These are phyloP conservation scores for Philereme vetulata DNA, from an alignment of 2,888 invertebrate species.

Conservation along the genomic window DNA sequence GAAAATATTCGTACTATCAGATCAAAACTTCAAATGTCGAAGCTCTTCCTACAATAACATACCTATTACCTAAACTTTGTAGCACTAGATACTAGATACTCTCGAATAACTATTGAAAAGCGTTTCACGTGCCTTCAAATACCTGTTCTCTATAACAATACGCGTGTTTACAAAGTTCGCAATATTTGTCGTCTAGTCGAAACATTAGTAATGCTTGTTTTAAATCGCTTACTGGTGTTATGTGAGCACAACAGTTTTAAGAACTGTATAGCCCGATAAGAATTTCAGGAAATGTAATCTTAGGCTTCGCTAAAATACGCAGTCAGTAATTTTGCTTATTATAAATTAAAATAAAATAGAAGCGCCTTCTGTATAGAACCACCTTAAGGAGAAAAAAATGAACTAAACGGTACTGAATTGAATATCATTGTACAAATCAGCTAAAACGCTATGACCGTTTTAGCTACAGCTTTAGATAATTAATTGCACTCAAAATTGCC, in stretches of 20 bases:
- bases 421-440: too few species aligned
- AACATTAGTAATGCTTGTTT: constrained; percentile 43
- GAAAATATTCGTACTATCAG: too few species aligned
- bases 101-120: constrained; percentile 6
- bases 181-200: constrained; percentile 45
- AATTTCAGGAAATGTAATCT: constrained; percentile 26
- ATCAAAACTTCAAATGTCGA: too few species aligned
- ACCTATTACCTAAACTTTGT: too few species aligned
- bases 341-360: background rate
- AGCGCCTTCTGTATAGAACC: too few species aligned
- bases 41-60: too few species aligned
- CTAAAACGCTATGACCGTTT: too few species aligned
- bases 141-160: constrained; percentile 52
- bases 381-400: too few species aligned
- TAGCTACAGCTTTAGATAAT: too few species aligned
- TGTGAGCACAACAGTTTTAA: constrained; percentile 29
- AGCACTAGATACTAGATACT: too few species aligned
- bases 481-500: too few species aligned
- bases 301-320: constrained; percentile 14
- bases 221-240: constrained; percentile 34
- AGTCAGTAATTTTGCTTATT: background rate
- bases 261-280: constrained; percentile 27
- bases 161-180: constrained; percentile 43
- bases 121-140: constrained; percentile 52
- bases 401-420: too few species aligned